phyloP scores from a whole-genome alignment of 2,113 vertebrate genomes.

The Hylia prasina region DNA sequence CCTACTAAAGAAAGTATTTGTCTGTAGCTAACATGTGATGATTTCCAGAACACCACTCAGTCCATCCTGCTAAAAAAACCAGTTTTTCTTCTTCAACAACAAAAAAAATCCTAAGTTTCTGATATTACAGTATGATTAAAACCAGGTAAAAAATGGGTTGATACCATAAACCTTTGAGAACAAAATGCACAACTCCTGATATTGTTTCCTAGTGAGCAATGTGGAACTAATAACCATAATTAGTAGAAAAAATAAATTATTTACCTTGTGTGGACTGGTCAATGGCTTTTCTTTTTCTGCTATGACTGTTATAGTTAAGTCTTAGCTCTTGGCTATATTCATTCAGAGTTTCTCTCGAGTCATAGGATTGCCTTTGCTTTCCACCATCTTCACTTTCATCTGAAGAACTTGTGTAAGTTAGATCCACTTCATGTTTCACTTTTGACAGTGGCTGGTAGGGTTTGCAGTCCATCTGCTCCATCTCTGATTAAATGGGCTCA shows the following conservation, averaged over 20 bases:
- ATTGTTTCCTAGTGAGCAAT: not conserved
- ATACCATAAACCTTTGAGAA: not conserved
- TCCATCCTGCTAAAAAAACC: not conserved
- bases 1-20: not conserved
- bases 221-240: not conserved
- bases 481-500: constrained; percentile 75
- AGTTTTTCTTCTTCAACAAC: not conserved
- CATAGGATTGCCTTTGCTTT: constrained; percentile 87
- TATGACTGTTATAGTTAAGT: constrained; percentile 88
- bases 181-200: not conserved
- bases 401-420: constrained; percentile 93
- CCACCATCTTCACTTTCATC: constrained; percentile 93
- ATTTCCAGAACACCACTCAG: not conserved
- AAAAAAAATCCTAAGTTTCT: not conserved
- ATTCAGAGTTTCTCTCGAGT: constrained; percentile 92
- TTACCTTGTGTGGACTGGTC: constrained; percentile 88
- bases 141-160: not conserved
- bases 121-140: not conserved
- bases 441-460: constrained; percentile 95
- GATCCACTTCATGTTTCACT: constrained; percentile 93
- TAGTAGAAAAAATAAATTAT: not conserved
- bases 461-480: constrained; percentile 98
- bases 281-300: constrained; percentile 83
- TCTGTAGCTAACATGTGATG: not conserved
- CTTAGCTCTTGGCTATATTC: constrained; percentile 91